A percentile compares a stretch with the other conserved stretches of the same genome.
phyloP scores from a whole-genome alignment of 2,888 invertebrate species.

The Hydriomena furcata region DNA sequence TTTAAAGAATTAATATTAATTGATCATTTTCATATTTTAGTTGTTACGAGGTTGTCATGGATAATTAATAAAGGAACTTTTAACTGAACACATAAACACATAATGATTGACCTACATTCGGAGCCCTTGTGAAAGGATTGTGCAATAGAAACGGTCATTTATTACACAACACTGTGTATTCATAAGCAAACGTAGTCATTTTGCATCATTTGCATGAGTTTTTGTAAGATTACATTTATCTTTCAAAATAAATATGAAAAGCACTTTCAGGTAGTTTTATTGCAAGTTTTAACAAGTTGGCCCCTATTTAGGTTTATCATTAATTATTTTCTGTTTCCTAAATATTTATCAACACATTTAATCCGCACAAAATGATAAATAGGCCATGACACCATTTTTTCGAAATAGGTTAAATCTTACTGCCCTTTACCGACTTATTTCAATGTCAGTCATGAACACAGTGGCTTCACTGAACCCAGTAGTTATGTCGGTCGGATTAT shows the following conservation, averaged over 20 bases:
- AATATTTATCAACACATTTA: not conserved
- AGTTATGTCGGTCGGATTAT: conserved; percentile 89
- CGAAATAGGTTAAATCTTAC: conserved; percentile 75
- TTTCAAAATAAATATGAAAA: conserved; percentile 41
- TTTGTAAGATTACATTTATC: conserved; percentile 44
- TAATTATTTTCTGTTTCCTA: not conserved
- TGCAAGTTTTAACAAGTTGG: not conserved
- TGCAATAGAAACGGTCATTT: conserved; percentile 84
- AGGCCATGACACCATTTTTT: conserved; percentile 73
- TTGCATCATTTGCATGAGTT: conserved; percentile 68
- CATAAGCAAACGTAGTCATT: conserved; percentile 76
- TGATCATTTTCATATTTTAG: not conserved
- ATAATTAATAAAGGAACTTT: conserved; percentile 8
- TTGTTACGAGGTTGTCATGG: not conserved
- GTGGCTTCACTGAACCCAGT: conserved; percentile 85
- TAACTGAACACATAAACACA: conserved; percentile 64
- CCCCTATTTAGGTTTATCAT: not conserved
- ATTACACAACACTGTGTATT: conserved; percentile 80
- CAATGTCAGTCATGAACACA: conserved; percentile 86
- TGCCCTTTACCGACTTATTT: conserved; percentile 83
- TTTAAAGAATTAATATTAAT: not conserved
- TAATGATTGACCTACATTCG: conserved; percentile 82
- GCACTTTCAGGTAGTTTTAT: conserved; percentile 16
- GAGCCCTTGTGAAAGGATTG: conserved; percentile 84
- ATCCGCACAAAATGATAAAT: conserved; percentile 43